These are phyloP conservation scores for Helicoverpa armigera DNA, from an alignment of 1,140 invertebrate species.

Conservation along the genomic window DNA sequence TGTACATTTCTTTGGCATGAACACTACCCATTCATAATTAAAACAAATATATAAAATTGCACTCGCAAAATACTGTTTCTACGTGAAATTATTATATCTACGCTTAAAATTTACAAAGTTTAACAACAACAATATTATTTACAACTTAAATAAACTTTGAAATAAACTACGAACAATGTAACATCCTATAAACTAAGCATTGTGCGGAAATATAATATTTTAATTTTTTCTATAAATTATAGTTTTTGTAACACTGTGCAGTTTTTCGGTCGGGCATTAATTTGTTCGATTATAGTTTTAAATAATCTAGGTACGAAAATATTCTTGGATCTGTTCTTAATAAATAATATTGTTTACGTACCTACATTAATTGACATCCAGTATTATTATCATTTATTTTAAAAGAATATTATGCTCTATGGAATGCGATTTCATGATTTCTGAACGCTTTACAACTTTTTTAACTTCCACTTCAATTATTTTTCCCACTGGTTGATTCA, in stretches of 20 bases:
- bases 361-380: constrained; percentile 4
- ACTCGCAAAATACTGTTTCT: constrained; percentile 81
- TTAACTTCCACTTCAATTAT: no score
- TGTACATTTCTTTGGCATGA: constrained; percentile 82
- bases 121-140: constrained; percentile 80
- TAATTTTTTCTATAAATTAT: constrained; percentile 4
- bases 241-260: not conserved
- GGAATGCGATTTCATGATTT: no score
- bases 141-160: constrained; percentile 76
- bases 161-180: constrained; percentile 70
- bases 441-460: no score
- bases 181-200: constrained; percentile 64
- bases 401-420: no score
- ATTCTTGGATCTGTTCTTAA: not conserved
- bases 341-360: not conserved
- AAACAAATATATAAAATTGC: constrained; percentile 74
- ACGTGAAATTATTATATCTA: constrained; percentile 60
- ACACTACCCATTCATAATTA: constrained; percentile 73
- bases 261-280: no score
- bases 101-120: constrained; percentile 59
- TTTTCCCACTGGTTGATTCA: not conserved
- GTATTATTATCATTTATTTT: not conserved
- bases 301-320: not conserved
- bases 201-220: constrained; percentile 27
- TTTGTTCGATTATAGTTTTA: not conserved